Conservation (phyloP, 2,888 invertebrate genomes). For the Alviniconcha strummeri region DNA sequence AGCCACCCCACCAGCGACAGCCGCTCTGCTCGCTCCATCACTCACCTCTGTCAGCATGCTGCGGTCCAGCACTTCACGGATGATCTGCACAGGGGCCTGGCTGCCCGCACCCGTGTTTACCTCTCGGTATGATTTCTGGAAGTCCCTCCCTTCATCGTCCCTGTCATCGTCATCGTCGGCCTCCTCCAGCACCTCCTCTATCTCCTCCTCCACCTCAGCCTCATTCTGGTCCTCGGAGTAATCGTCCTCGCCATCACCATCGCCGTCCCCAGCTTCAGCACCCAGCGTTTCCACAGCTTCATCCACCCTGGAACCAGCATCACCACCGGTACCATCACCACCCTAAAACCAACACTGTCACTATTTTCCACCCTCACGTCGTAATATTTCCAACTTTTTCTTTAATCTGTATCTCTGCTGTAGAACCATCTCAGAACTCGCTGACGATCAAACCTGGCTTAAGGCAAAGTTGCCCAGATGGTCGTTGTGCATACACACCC, state of each 20-base stretch:
- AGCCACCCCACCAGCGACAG: too few species aligned
- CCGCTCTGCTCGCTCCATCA: neutral
- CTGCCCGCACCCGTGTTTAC: neutral
- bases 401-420: too few species aligned
- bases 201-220: conserved; percentile 28
- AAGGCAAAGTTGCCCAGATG: too few species aligned
- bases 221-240: conserved; percentile 38
- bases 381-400: too few species aligned
- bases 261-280: conserved; percentile 40
- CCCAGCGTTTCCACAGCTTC: conserved; percentile 17
- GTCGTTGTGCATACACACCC: too few species aligned
- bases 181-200: conserved; percentile 36
- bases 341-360: too few species aligned
- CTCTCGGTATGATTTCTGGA: neutral
- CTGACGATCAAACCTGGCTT: too few species aligned
- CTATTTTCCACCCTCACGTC: too few species aligned
- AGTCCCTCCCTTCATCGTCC: conserved; percentile 41
- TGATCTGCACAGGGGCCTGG: conserved; percentile 33
- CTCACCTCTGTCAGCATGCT: conserved; percentile 50
- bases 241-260: conserved; percentile 47
- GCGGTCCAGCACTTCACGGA: conserved; percentile 54
- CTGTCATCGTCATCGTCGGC: conserved; percentile 50
- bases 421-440: too few species aligned
- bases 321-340: too few species aligned
- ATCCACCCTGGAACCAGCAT: conserved; percentile 25